Conservation (phyloP, 2,797 vertebrate species). For the Acridotheres tristis region DNA sequence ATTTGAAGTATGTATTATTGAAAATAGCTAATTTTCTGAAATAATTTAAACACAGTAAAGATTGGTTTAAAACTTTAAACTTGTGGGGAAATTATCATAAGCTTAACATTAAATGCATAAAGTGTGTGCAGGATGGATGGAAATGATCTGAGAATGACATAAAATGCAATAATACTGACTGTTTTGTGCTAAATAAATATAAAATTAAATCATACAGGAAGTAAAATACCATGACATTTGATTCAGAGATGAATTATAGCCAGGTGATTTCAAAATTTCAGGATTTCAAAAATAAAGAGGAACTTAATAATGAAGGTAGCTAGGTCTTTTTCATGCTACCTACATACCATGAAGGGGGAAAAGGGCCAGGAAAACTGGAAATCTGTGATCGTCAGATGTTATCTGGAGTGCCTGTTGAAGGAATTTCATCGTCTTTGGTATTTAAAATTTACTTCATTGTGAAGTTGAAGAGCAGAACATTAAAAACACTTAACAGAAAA, state of each 20-base stretch:
- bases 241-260: background rate
- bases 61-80: background rate
- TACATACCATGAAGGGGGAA: background rate
- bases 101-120: background rate
- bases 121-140: background rate
- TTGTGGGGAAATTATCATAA: background rate
- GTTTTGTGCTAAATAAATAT: background rate
- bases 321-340: background rate
- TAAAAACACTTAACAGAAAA: background rate
- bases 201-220: background rate
- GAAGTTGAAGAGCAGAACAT: background rate
- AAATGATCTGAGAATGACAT: background rate
- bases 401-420: background rate
- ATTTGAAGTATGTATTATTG: background rate
- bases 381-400: background rate
- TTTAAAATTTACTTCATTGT: background rate
- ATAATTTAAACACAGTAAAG: background rate
- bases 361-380: background rate
- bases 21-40: background rate
- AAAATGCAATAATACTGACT: background rate
- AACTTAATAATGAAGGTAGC: background rate
- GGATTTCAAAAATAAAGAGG: background rate
- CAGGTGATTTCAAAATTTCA: background rate
- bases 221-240: background rate
- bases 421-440: background rate